Evolutionary conservation across 2,797 vertebrate species (phyloP), one percentile per base, ranked within the genome.

Genomic region (Thunnus albacares): DNA sequence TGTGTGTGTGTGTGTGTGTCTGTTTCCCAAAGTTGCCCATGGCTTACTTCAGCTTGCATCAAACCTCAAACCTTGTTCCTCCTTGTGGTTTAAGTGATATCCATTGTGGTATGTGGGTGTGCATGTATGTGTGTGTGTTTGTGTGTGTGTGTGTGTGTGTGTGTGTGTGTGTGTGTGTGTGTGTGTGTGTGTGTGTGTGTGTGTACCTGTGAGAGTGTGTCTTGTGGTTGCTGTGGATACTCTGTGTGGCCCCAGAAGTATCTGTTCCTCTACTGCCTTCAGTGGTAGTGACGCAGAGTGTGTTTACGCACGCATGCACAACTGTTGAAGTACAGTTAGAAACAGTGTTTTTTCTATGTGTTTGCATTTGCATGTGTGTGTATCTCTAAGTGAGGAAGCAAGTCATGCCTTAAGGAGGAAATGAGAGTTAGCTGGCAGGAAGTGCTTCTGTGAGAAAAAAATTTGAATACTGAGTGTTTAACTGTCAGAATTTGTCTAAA

Each of bases 391-490:
- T 68, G 83, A 88, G 92, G 91, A 93, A 93, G 92, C 77, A 89
- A 78, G 77, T 61, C 26, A 17, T 57, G 64, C 30, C 58, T 71
- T 33, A 68, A 89, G 81, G 84, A 88, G 92, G 94, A 95, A 95
- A 92, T 86, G 94, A 95, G 87, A 95, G 77, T 87, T 82, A 89
- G 84, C 89, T 90, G 87, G 85, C 93, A 93, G 92, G 93, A 95
- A 94, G 90, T 92, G 73, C 82, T 61, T 71, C 66, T 76, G 64
- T 91, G 86, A 81, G 79, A 94, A 83, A 91, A 85, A 80, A 75
- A 78, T 30, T 30, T 6, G 6, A 65, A 75, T 79, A 33, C 41
- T 24, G 77, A 72, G 77, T 8, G 6, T 38, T 5, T 17, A 58
- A 77, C 30, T 56, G 52, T 69, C 47, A 55, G 28, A 80, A 72